A percentile compares a stretch with the other conserved stretches of the same genome.
Evolutionary conservation across 2,113 vertebrate species (phyloP).

Genomic region (Tiliqua scincoides): DNA sequence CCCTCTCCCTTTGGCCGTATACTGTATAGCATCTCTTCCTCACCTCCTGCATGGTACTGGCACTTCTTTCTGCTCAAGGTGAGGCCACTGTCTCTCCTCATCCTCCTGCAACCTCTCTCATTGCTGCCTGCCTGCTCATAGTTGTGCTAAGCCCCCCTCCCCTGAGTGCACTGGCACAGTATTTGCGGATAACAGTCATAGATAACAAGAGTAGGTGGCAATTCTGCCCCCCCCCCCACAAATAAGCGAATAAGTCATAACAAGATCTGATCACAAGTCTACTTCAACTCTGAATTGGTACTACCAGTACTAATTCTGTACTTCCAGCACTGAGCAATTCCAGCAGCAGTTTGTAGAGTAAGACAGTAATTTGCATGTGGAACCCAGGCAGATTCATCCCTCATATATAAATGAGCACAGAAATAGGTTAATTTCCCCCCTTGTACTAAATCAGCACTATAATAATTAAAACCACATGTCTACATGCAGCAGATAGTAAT

Average conservation of each 20-base stretch:
- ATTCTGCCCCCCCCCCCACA: too few relatives aligned
- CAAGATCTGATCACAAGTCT: background rate
- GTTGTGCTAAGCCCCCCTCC: too few relatives aligned
- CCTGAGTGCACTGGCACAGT: too few relatives aligned
- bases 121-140: too few relatives aligned
- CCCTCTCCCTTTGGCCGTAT: too few relatives aligned
- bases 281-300: background rate
- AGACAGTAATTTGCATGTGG: background rate
- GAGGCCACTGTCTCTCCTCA: too few relatives aligned
- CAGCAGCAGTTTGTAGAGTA: background rate
- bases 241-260: background rate
- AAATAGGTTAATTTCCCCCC: slow-evolving; percentile 33
- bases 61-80: too few relatives aligned
- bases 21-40: too few relatives aligned
- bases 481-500: slow-evolving; percentile 36
- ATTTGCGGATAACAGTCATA: too few relatives aligned
- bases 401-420: slow-evolving; percentile 10
- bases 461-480: slow-evolving; percentile 58
- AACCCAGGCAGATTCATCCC: background rate
- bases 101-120: too few relatives aligned
- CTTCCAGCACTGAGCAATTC: background rate
- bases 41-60: too few relatives aligned
- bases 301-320: background rate
- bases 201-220: too few relatives aligned
- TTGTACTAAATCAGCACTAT: slow-evolving; percentile 46